These are phyloP conservation scores for Leptobrachium ailaonicum DNA, from an alignment of 2,113 vertebrate genomes.

Conservation along the genomic window DNA sequence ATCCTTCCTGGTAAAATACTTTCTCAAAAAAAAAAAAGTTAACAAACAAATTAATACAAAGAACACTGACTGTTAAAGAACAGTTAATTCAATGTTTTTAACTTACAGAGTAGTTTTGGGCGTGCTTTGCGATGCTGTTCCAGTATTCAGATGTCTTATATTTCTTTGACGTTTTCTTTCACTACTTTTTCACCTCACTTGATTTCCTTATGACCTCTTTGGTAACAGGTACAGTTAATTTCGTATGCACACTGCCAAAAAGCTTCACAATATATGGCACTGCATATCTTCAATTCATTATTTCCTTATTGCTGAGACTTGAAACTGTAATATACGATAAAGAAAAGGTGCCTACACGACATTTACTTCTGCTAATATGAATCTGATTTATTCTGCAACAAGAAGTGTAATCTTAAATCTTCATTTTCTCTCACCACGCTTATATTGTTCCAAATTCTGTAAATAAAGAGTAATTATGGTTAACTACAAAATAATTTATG, in stretches of 20 bases:
- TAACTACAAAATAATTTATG: too few relatives aligned
- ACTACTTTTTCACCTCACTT: conserved; percentile 70
- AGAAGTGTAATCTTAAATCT: conserved; percentile 79
- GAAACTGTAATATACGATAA: conserved; percentile 81
- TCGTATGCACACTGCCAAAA: conserved; percentile 91
- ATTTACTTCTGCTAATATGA: conserved; percentile 89
- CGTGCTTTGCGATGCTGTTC: conserved; percentile 57
- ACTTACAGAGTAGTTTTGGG: too few relatives aligned
- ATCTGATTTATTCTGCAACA: conserved; percentile 85
- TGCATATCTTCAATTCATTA: conserved; percentile 96
- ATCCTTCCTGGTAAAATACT: too few relatives aligned
- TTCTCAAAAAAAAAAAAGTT: not conserved
- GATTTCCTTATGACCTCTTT: conserved; percentile 75
- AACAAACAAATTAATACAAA: conserved; percentile 12
- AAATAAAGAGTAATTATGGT: too few relatives aligned
- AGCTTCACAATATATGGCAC: conserved; percentile 86
- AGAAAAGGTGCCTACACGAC: conserved; percentile 85
- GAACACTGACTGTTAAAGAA: too few relatives aligned
- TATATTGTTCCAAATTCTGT: not conserved
- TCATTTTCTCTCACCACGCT: conserved; percentile 58
- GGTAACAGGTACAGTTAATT: conserved; percentile 87
- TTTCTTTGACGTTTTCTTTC: conserved; percentile 74
- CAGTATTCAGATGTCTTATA: conserved; percentile 58
- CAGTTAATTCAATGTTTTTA: too few relatives aligned
- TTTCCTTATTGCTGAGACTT: conserved; percentile 77